phyloP scores from a whole-genome alignment of 2,888 invertebrate genomes.

The Homarus gammarus region DNA sequence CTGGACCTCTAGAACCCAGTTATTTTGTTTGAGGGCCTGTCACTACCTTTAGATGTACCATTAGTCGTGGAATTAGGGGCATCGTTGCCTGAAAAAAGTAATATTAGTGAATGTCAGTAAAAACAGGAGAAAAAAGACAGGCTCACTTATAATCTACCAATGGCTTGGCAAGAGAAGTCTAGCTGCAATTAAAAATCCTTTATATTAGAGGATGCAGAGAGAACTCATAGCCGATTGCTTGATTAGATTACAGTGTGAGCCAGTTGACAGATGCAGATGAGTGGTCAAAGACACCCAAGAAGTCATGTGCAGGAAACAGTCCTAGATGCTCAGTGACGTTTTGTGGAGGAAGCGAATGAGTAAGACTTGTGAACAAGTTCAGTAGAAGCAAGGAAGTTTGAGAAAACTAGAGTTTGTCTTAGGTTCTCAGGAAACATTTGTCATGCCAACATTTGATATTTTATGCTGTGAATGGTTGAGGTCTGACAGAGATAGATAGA shows the following conservation, averaged over 20 bases:
- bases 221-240: slow-evolving; percentile 34
- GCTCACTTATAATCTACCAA: slow-evolving; percentile 54
- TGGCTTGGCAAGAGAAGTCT: slow-evolving; percentile 35
- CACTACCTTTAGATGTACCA: slow-evolving; percentile 76
- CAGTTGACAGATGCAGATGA: slow-evolving; percentile 57
- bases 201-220: slow-evolving; percentile 5
- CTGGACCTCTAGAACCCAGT: slow-evolving; percentile 75
- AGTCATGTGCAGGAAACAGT: slow-evolving; percentile 70
- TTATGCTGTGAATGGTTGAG: background rate
- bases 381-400: slow-evolving; percentile 13
- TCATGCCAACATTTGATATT: background rate
- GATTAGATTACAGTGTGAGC: slow-evolving; percentile 42
- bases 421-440: background rate
- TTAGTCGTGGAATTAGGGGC: slow-evolving; percentile 76
- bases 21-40: slow-evolving; percentile 75
- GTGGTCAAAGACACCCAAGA: slow-evolving; percentile 70
- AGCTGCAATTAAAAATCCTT: slow-evolving; percentile 32
- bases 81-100: slow-evolving; percentile 76
- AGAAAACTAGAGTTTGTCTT: slow-evolving; percentile 20
- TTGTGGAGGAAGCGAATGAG: slow-evolving; percentile 45
- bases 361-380: slow-evolving; percentile 57
- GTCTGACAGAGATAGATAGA: too few species aligned
- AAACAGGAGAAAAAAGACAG: slow-evolving; percentile 55
- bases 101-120: slow-evolving; percentile 74
- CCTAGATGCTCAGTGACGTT: slow-evolving; percentile 66